Percentiles rank a stretch among this genome's conserved stretches.
Conservation (phyloP, 2,888 invertebrate genomes). For the Drosophila helvetica region DNA sequence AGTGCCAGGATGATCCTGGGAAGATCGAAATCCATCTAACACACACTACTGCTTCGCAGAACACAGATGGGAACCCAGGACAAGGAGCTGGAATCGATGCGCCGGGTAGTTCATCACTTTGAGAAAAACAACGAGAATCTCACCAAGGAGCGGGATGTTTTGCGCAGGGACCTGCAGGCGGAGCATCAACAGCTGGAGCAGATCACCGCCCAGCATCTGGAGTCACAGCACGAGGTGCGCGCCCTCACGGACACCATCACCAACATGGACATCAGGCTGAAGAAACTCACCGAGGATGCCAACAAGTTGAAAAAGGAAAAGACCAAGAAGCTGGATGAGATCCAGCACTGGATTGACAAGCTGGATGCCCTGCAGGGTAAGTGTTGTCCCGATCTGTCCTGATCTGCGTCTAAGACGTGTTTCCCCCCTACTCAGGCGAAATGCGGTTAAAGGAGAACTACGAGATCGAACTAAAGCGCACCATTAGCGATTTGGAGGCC, state of each 20-base stretch:
- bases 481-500: constrained; percentile 78
- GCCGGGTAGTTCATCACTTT: constrained; percentile 79
- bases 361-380: constrained; percentile 80
- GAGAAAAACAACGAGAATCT: constrained; percentile 80
- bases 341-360: constrained; percentile 81
- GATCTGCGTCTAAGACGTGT: neutral
- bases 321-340: constrained; percentile 81
- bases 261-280: constrained; percentile 71
- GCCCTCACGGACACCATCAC: constrained; percentile 79
- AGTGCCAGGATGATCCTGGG: neutral
- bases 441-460: constrained; percentile 82
- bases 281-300: constrained; percentile 77
- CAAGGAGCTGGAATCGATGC: constrained; percentile 82
- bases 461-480: constrained; percentile 82
- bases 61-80: constrained; percentile 80
- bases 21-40: neutral
- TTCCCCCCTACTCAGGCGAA: constrained; percentile 70
- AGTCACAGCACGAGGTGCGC: constrained; percentile 81
- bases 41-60: constrained; percentile 37
- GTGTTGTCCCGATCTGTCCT: neutral
- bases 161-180: constrained; percentile 78
- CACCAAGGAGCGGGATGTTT: constrained; percentile 81
- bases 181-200: constrained; percentile 70
- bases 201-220: constrained; percentile 68
- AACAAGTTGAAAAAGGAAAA: constrained; percentile 79